Evolutionary conservation across 2,888 invertebrate genomes (phyloP).

Genomic region (Nebria brevicollis): DNA sequence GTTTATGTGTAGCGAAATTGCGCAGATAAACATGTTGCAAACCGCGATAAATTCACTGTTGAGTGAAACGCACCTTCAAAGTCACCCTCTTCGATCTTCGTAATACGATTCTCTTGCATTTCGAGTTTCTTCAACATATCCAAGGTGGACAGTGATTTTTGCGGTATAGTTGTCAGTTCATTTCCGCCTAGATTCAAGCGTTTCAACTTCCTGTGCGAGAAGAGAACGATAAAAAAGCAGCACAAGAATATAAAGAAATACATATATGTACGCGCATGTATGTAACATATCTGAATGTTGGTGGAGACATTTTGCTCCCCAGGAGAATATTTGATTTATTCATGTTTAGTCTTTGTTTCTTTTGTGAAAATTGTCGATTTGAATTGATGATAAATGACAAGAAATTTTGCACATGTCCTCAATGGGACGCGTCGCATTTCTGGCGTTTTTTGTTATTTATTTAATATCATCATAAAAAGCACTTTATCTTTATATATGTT

Average conservation of each 20-base stretch:
- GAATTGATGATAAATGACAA: not conserved
- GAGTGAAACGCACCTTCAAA: conserved; percentile 75
- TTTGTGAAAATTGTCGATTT: not conserved
- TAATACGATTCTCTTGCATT: conserved; percentile 87
- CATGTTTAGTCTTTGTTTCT: not conserved
- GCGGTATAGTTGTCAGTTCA: conserved; percentile 79
- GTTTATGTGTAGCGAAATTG: too few species aligned
- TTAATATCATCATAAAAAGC: not conserved
- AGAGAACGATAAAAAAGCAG: conserved; percentile 4
- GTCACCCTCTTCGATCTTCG: conserved; percentile 81
- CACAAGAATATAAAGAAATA: not conserved
- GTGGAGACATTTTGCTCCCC: not conserved
- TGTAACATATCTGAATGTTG: not conserved
- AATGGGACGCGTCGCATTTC: too few species aligned
- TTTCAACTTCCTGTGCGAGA: conserved; percentile 75
- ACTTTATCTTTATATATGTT: not conserved
- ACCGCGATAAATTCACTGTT: too few species aligned
- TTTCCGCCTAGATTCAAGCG: conserved; percentile 88
- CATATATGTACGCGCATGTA: not conserved
- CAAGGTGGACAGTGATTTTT: conserved; percentile 80
- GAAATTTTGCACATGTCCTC: not conserved
- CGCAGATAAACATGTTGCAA: too few species aligned
- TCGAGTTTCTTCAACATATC: conserved; percentile 86
- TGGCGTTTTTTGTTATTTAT: not conserved
- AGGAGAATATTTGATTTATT: not conserved